Evolutionary conservation across 2,888 invertebrate genomes (phyloP).

Genomic region (Chouioia cunea): DNA sequence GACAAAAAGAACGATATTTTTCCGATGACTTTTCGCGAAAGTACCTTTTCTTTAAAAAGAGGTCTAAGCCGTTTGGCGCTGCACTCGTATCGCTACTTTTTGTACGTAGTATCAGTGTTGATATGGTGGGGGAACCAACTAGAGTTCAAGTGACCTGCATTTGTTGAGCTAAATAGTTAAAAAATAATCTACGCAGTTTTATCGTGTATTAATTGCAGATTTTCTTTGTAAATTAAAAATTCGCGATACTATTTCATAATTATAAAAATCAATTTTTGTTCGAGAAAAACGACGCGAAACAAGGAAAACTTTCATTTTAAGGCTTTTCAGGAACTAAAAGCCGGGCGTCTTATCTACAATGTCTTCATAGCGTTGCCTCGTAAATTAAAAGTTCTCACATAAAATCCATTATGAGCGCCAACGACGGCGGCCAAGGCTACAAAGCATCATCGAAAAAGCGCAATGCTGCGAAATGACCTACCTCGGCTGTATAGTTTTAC

Average conservation of each 20-base stretch:
- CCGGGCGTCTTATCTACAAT: conserved; percentile 19
- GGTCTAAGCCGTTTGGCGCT: neutral
- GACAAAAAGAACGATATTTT: neutral
- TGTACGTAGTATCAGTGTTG: neutral
- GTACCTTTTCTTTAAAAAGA: neutral
- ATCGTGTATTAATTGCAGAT: no score
- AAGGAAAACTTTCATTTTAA: no score
- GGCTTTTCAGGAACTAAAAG: neutral
- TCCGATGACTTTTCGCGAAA: neutral
- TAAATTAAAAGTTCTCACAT: conserved; percentile 41
- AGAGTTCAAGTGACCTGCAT: neutral
- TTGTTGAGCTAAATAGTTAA: no score
- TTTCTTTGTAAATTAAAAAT: no score
- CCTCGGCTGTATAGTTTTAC: conserved; percentile 29
- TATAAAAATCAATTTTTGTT: no score
- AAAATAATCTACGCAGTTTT: no score
- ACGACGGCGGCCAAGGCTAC: neutral
- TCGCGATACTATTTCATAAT: no score
- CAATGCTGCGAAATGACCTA: conserved; percentile 32
- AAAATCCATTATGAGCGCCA: conserved; percentile 37
- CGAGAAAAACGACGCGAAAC: no score
- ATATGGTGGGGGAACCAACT: neutral
- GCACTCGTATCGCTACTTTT: neutral
- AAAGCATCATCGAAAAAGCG: conserved; percentile 26
- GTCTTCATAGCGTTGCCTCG: conserved; percentile 15